Evolutionary conservation across 2,888 invertebrate genomes (phyloP).

Genomic region (Corythucha ciliata): DNA sequence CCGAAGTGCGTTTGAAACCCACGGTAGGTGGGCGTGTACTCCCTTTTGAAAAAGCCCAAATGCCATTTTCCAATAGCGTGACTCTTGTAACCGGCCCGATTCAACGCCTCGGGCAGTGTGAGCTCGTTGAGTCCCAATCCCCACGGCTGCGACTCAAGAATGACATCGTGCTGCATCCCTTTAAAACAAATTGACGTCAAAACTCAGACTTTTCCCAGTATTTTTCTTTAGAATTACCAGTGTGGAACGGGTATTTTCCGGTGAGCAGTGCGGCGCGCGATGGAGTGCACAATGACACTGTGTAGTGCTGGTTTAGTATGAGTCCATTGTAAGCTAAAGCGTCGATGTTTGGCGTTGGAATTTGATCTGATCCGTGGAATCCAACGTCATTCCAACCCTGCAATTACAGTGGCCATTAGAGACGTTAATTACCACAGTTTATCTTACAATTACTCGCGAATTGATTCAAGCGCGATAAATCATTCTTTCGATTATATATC

Average conservation of each 20-base stretch:
- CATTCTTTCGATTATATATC: too few relatives aligned
- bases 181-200: too few relatives aligned
- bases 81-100: slow-evolving; percentile 45
- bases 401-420: too few relatives aligned
- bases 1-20: slow-evolving; percentile 79
- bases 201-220: too few relatives aligned
- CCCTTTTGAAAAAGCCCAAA: slow-evolving; percentile 45
- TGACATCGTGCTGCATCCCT: slow-evolving; percentile 48
- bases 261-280: slow-evolving; percentile 46
- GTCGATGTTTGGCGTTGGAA: slow-evolving; percentile 50
- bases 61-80: slow-evolving; percentile 50
- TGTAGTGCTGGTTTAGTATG: slow-evolving; percentile 48
- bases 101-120: slow-evolving; percentile 46
- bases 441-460: too few relatives aligned
- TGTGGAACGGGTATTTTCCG: slow-evolving; percentile 47
- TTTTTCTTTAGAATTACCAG: slow-evolving; percentile 40
- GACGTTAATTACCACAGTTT: too few relatives aligned
- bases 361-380: slow-evolving; percentile 48
- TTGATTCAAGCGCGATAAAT: too few relatives aligned
- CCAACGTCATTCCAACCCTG: slow-evolving; percentile 51
- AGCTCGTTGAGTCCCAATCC: slow-evolving; percentile 46
- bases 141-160: slow-evolving; percentile 44
- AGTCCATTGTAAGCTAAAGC: slow-evolving; percentile 46
- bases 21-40: slow-evolving; percentile 58
- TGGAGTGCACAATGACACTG: slow-evolving; percentile 48